phyloP scores from a whole-genome alignment of 2,888 invertebrate genomes.

The Troglohyphantes excavatus region DNA sequence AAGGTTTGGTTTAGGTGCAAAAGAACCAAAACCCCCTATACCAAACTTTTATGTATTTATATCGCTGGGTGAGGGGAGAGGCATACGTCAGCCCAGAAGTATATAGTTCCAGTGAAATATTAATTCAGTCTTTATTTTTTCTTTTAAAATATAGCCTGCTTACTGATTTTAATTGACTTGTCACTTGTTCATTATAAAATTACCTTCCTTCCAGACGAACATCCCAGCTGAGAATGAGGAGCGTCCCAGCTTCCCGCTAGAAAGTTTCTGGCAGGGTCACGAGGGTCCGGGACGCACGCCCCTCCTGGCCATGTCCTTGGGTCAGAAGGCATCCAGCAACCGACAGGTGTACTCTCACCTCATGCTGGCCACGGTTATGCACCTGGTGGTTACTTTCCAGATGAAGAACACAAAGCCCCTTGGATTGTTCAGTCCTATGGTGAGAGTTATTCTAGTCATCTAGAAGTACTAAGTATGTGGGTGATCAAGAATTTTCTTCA shows the following conservation, averaged over 20 bases:
- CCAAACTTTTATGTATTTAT: too few species aligned
- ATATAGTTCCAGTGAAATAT: too few species aligned
- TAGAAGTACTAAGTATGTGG: too few species aligned
- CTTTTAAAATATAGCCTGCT: too few species aligned
- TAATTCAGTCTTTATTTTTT: too few species aligned
- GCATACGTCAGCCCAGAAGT: too few species aligned
- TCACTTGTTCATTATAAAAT: too few species aligned
- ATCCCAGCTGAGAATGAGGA: slow-evolving; percentile 82
- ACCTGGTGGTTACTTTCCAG: slow-evolving; percentile 90
- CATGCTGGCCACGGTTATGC: slow-evolving; percentile 89
- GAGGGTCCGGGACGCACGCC: slow-evolving; percentile 84
- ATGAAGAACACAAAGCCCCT: slow-evolving; percentile 87
- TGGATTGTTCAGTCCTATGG: slow-evolving; percentile 90
- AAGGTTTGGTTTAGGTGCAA: too few species aligned
- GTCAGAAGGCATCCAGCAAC: slow-evolving; percentile 89
- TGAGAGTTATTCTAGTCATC: slow-evolving; percentile 81
- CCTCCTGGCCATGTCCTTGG: slow-evolving; percentile 89
- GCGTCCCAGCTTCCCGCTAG: slow-evolving; percentile 82
- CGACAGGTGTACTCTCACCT: slow-evolving; percentile 91
- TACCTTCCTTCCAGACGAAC: slow-evolving; percentile 71
- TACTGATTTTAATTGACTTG: too few species aligned
- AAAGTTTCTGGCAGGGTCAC: slow-evolving; percentile 82
- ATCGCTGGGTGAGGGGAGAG: too few species aligned
- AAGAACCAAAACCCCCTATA: too few species aligned
- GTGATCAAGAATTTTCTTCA: too few species aligned